Percentiles rank a stretch among this genome's conserved stretches.
Evolutionary conservation across 2,113 vertebrate species (phyloP).

Genomic region (Lucifuga dentata): DNA sequence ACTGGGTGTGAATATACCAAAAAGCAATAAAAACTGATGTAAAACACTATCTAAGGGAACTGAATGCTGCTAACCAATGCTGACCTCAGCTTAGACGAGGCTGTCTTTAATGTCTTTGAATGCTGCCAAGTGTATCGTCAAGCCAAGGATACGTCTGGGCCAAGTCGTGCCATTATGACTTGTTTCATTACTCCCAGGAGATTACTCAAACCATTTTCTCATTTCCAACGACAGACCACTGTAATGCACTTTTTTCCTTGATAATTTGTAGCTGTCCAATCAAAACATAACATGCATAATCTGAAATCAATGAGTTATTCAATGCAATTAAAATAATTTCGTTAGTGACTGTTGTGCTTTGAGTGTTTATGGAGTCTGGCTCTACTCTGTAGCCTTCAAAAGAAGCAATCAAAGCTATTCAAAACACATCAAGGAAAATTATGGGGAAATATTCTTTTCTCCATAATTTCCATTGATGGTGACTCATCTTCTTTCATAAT

Average conservation of each 20-base stretch:
- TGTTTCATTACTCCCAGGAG: constrained; percentile 56
- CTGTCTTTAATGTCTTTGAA: constrained; percentile 44
- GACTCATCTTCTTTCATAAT: constrained; percentile 24
- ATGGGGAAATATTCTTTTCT: constrained; percentile 43
- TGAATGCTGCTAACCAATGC: constrained; percentile 37
- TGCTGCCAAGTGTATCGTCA: constrained; percentile 49
- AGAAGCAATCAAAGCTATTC: constrained; percentile 71
- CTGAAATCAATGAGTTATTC: constrained; percentile 70
- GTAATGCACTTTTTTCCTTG: constrained; percentile 7
- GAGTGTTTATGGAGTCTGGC: constrained; percentile 63
- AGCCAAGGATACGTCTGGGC: constrained; percentile 52
- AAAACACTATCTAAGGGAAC: constrained; percentile 32
- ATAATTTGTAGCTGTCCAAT: constrained; percentile 55
- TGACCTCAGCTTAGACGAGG: constrained; percentile 30
- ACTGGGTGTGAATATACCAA: constrained; percentile 24
- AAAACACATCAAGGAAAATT: constrained; percentile 40
- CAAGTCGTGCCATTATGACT: constrained; percentile 43
- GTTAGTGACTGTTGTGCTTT: constrained; percentile 65
- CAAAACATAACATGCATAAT: constrained; percentile 58
- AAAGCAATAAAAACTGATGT: constrained; percentile 46
- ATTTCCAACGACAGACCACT: constrained; percentile 34
- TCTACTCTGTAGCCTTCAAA: constrained; percentile 43
- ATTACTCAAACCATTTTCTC: constrained; percentile 34
- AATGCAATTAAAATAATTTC: constrained; percentile 63
- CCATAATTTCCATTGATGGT: constrained; percentile 50